Base-by-base conservation (phyloP, 1,140 invertebrate species). In the Pteromalus puparum region DNA sequence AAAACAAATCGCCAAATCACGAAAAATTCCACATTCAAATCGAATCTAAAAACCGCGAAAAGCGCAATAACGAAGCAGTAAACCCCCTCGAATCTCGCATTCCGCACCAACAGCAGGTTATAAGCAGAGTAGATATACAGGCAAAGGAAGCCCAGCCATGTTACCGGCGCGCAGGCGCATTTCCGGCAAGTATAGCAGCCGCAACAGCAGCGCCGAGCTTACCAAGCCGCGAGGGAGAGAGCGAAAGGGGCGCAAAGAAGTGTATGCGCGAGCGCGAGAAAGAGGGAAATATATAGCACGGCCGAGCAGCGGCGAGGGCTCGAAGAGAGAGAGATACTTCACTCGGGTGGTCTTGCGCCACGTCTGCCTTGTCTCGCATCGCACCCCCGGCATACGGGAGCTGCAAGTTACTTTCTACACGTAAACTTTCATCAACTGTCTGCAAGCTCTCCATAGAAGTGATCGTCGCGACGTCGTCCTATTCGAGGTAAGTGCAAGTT, bases 111-210 rank as follows among this genome's bases (percentile, higher is more conserved):
- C 6, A 24, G 21, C 42, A 4, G 21, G 9, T 3, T 24, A 61
- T 2, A 6, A 15, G 1, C 28, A 18, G 10, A 46, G n/a, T 34
- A 34, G 30, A 34, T 34, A 34, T 18, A n/a, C n/a, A 2, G 18
- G 5, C 26, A 48, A 30, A 46, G 70, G 48, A 75, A 80, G 21
- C n/a, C 10, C 34, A 13, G 83, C 75, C 75, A 73, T 73, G n/a
- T 73, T 73, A 26, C 1, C 2, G 34, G n/a, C 5, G 77, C 83
- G 83, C 77, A 84, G 77, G 83, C 77, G 83, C 83, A 75, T 84
- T 84, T 75, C 28, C 70, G 30, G 30, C 42, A 30, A 24, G 18
- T 10, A 6, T 10, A 65, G 26, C 48, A 34, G 53, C 0, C 15
- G 75, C 24, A 48, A 24, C 38, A 67, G 76, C 76, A 61, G n/a